phyloP scores from a whole-genome alignment of 2,797 vertebrate species.

The Corythornis leucogaster region DNA sequence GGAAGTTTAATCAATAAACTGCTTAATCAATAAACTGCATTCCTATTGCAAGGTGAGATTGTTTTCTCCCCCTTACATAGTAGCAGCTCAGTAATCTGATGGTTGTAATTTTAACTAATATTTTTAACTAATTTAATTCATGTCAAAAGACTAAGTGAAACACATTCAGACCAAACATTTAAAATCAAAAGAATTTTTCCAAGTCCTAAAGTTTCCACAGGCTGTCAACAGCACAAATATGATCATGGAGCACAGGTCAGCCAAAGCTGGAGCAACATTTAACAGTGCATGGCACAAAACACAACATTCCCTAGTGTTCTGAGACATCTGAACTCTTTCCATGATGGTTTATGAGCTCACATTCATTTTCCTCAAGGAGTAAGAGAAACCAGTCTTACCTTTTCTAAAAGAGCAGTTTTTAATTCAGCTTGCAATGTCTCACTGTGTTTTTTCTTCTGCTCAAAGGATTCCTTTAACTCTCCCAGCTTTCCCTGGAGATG shows the following conservation, averaged over 20 bases:
- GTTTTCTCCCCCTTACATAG: not conserved
- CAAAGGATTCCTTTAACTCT: constrained; percentile 82
- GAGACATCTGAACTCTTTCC: constrained; percentile 10
- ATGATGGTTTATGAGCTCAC: not conserved
- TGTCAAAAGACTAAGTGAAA: not conserved
- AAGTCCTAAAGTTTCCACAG: not conserved
- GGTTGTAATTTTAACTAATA: not conserved
- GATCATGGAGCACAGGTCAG: not conserved
- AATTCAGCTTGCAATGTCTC: constrained; percentile 83
- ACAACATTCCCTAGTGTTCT: not conserved
- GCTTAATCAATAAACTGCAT: not conserved
- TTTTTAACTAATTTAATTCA: not conserved
- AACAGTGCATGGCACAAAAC: not conserved
- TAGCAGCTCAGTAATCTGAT: not conserved
- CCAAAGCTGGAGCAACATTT: not conserved
- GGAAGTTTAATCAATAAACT: not conserved
- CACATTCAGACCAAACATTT: not conserved
- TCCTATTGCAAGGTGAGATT: not conserved
- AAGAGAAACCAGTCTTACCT: constrained; percentile 75
- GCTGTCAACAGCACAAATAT: not conserved
- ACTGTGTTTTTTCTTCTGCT: constrained; percentile 85
- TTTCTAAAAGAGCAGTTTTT: constrained; percentile 82
- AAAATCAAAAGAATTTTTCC: not conserved
- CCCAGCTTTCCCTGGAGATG: constrained; percentile 84
- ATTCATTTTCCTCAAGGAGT: constrained; percentile 9